A percentile compares a stretch with the other conserved stretches of the same genome.
phyloP scores from a whole-genome alignment of 92 coral and sea anemone genomes.

The Galaxea fascicularis region DNA sequence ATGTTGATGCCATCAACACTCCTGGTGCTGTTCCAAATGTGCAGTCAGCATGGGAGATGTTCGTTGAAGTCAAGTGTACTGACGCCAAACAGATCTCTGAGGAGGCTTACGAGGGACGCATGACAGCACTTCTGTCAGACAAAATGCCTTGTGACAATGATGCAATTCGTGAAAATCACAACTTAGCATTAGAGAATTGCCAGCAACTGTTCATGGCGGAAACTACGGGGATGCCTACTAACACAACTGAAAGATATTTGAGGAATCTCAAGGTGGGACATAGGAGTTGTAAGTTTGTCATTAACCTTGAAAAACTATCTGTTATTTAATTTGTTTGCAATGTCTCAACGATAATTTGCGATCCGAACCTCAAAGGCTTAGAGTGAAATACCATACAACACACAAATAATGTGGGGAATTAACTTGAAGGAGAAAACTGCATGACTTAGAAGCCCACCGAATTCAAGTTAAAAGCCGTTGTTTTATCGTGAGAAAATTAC shows the following conservation, averaged over 20 bases:
- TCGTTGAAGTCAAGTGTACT: constrained; percentile 54
- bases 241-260: constrained; percentile 29
- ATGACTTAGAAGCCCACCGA: no score
- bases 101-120: constrained; percentile 28
- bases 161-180: constrained; percentile 40
- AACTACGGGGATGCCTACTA: constrained; percentile 57
- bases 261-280: constrained; percentile 51
- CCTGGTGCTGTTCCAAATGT: constrained; percentile 81
- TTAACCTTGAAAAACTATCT: no score
- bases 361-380: no score
- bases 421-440: no score
- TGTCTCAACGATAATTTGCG: no score
- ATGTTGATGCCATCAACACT: constrained; percentile 73
- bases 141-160: constrained; percentile 59
- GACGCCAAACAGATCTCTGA: constrained; percentile 42
- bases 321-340: no score
- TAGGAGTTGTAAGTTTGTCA: not conserved
- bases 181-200: constrained; percentile 28
- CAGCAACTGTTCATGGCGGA: constrained; percentile 42
- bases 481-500: no score
- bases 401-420: no score
- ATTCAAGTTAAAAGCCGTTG: no score
- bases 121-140: constrained; percentile 35
- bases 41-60: constrained; percentile 77
- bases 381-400: no score